Base-by-base conservation (phyloP, 92 coral and sea anemone genomes). In the Heteractis magnifica region DNA sequence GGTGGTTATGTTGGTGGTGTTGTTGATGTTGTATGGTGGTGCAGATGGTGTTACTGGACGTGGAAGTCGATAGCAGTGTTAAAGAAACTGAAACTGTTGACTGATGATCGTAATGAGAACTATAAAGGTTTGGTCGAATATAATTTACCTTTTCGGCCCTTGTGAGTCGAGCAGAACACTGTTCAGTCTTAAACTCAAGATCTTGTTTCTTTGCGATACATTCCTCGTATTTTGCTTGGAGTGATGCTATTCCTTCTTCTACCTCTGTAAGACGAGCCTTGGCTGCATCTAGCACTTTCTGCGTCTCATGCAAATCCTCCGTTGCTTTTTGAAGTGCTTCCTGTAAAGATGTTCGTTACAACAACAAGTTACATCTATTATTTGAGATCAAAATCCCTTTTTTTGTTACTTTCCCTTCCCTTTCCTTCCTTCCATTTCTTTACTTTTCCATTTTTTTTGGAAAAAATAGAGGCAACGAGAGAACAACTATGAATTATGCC, bases 191-290 rank as follows among this genome's bases (percentile, higher is more conserved):
- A 79, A 92, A 92, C 84, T 96, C 99, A 68, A 96, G 87, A 65
- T 96, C 98, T 65, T 96, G 91, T 82, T 96, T 96, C 91, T 96
- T 96, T 51, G 94, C 87, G 49, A 96, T 94, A 23, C 99, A 96
- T 72, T 96, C 99, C 56, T 96, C 96, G 62, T 96, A 96, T 77
- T 96, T 96, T 15, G 99, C 99, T 83, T 96, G 99, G 34, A 96
- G 93, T 10, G 99, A 93, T 8, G 99, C 99, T 19, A 96, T 96
- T n/a, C 99, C 99, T 77, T 96, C 99, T 88, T 94, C 99, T 10
- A 96, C 99, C 18, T 92, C 99, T 11, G 98, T 90, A 2, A 96
- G 86, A 41, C 99, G 97, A 41, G 91, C 86, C 85, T 96, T 96
- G 7, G 99, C 99, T 56, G 95, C 98, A 52, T 92, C 99, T 13